Conservation (phyloP, 2,888 invertebrate genomes). For the Eristalis tenax region DNA sequence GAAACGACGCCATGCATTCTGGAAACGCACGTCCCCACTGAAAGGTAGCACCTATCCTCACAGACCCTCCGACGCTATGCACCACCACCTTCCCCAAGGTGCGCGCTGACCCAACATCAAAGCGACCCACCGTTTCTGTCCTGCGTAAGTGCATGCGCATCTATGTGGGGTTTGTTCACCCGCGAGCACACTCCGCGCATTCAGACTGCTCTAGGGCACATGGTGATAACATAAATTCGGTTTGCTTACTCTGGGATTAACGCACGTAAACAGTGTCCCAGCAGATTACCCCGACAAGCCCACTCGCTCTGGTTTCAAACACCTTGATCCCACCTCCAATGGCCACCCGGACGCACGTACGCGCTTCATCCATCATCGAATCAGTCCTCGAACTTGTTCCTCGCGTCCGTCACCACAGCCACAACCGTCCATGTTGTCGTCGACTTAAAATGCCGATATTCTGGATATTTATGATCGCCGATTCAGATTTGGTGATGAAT, state of each 20-base stretch:
- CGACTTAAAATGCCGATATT: constrained; percentile 1
- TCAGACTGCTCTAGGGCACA: not conserved
- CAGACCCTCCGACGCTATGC: not conserved
- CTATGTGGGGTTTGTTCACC: not conserved
- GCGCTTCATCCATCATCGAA: not conserved
- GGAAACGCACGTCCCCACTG: not conserved
- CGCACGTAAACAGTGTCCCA: constrained; percentile 1
- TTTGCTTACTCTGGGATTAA: constrained; percentile 9
- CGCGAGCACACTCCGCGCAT: not conserved
- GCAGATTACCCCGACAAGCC: not conserved
- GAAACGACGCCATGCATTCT: not conserved
- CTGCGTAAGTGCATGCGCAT: not conserved
- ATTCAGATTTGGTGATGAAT: not conserved
- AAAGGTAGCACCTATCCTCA: not conserved
- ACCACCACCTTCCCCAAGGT: not conserved
- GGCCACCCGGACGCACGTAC: constrained; percentile 10
- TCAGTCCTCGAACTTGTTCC: not conserved
- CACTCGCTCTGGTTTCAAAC: constrained; percentile 13
- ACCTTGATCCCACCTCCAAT: constrained; percentile 40
- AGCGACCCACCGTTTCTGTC: not conserved
- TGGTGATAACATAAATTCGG: constrained; percentile 7
- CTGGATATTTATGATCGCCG: not conserved
- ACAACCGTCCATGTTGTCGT: not conserved
- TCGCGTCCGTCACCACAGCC: not conserved
- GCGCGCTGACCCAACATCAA: not conserved